A percentile compares a stretch with the other conserved stretches of the same genome.
phyloP scores from a whole-genome alignment of 2,888 invertebrate species.

The Odontocolon sp. region DNA sequence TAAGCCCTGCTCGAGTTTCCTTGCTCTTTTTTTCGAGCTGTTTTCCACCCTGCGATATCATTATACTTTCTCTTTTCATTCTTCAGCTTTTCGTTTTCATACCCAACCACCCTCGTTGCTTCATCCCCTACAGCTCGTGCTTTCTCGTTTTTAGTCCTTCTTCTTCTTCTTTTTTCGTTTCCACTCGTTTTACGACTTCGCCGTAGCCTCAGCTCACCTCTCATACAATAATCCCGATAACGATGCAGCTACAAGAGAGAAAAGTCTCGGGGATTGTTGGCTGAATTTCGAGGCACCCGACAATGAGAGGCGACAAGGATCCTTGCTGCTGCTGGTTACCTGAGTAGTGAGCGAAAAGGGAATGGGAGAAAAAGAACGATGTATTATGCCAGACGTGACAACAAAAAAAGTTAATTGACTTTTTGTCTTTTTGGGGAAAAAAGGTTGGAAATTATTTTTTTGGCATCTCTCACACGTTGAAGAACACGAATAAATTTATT shows the following conservation, averaged over 20 bases:
- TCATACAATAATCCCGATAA: conserved; percentile 62
- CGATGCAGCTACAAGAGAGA: conserved; percentile 51
- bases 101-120: not conserved
- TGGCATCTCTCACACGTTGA: no score
- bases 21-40: conserved; percentile 38
- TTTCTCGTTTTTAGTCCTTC: conserved; percentile 19
- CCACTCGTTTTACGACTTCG: conserved; percentile 24
- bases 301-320: not conserved
- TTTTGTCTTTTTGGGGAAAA: no score
- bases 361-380: conserved; percentile 14
- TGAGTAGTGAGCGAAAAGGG: conserved; percentile 10
- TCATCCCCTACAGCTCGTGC: conserved; percentile 8
- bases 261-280: conserved; percentile 18
- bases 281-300: conserved; percentile 13
- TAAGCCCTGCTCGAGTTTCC: conserved; percentile 2
- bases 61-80: conserved; percentile 34
- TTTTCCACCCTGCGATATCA: conserved; percentile 35
- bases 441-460: no score
- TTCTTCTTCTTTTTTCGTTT: conserved; percentile 24
- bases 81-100: conserved; percentile 14
- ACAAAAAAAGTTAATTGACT: not conserved
- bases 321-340: conserved; percentile 14
- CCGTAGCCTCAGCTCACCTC: conserved; percentile 15
- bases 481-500: no score
- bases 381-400: not conserved